Evolutionary conservation across 1,140 invertebrate genomes (phyloP).

Genomic region (Campoletis sonorensis): DNA sequence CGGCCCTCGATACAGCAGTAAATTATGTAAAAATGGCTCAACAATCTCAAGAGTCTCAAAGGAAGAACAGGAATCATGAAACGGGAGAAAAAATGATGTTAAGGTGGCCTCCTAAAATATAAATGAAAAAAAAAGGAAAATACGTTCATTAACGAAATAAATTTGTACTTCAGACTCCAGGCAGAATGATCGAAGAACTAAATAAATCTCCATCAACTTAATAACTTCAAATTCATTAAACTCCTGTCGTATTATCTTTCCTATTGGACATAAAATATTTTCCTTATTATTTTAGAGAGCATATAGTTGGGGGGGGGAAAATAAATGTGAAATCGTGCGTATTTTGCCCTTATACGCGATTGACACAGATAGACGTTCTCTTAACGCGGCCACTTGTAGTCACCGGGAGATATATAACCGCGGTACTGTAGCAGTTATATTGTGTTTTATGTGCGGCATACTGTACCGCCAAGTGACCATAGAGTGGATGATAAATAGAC

Average conservation of each 20-base stretch:
- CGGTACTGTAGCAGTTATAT: slow-evolving; percentile 21
- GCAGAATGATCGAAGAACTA: no score
- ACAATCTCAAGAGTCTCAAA: no score
- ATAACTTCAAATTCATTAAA: no score
- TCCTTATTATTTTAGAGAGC: neutral
- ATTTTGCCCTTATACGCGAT: slow-evolving; percentile 20
- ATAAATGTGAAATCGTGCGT: neutral
- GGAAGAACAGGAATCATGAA: no score
- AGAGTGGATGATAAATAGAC: slow-evolving; percentile 31
- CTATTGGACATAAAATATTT: neutral
- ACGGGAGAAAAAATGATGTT: no score
- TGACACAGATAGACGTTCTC: slow-evolving; percentile 25
- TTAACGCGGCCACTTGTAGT: slow-evolving; percentile 5
- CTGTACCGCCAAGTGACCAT: slow-evolving; percentile 30
- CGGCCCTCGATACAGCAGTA: no score
- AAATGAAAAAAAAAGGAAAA: no score
- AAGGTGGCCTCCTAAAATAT: no score
- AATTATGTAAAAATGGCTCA: no score
- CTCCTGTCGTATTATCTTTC: neutral
- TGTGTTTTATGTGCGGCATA: slow-evolving; percentile 14
- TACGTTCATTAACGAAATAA: no score
- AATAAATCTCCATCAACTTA: no score
- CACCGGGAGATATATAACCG: neutral
- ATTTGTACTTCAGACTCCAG: no score
- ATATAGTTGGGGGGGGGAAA: neutral